Evolutionary conservation across 1,140 invertebrate species (phyloP).

Genomic region (Temnothorax curvispinosus): DNA sequence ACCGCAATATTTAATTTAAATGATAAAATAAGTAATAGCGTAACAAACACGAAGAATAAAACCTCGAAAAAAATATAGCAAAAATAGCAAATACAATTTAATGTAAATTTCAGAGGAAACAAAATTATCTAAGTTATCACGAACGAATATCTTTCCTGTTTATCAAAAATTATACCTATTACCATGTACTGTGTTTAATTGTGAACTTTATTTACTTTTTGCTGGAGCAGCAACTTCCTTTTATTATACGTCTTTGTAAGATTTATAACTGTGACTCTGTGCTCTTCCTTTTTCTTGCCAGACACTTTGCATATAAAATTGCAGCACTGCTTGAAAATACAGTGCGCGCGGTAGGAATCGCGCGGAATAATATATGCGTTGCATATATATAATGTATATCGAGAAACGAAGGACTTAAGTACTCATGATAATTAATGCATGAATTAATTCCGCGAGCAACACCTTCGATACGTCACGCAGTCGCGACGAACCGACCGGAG

Average conservation of each 20-base stretch:
- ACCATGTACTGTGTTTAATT: neutral
- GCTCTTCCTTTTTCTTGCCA: neutral
- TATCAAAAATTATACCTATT: slow-evolving; percentile 30
- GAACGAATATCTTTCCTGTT: neutral
- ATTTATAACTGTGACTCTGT: slow-evolving; percentile 37
- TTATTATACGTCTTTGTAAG: slow-evolving; percentile 34
- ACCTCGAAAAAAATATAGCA: neutral
- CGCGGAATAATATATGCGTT: slow-evolving; percentile 33
- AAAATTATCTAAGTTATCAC: neutral
- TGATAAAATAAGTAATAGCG: slow-evolving; percentile 9
- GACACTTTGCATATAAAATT: slow-evolving; percentile 4
- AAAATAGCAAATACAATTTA: slow-evolving; percentile 16
- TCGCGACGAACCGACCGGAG: slow-evolving; percentile 37
- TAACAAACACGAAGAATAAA: neutral
- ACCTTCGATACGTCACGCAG: slow-evolving; percentile 41
- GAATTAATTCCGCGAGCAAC: slow-evolving; percentile 68
- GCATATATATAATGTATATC: slow-evolving; percentile 10
- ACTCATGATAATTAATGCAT: slow-evolving; percentile 57
- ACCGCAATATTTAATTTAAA: neutral
- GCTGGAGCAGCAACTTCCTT: neutral
- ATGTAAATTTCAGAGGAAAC: neutral
- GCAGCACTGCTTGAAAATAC: slow-evolving; percentile 9
- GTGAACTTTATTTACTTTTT: slow-evolving; percentile 39
- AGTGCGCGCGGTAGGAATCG: slow-evolving; percentile 11
- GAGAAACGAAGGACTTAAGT: slow-evolving; percentile 17